Conservation (phyloP, 1,140 invertebrate species). For the Drosophila pectinifera region DNA sequence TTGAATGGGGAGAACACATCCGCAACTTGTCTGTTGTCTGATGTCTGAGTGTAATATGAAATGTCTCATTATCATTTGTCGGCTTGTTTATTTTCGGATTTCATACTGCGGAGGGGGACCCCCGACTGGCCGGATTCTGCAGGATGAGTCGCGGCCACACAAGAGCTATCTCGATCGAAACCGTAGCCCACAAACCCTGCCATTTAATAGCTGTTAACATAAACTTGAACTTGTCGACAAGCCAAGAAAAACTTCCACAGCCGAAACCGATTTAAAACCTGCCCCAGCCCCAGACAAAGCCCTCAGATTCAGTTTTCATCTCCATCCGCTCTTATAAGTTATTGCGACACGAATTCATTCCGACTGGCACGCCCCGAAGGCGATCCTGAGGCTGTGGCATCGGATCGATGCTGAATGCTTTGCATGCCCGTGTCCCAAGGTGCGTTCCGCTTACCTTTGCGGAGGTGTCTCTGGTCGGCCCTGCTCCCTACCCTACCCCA, state of each 20-base stretch:
- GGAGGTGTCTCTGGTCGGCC: constrained; percentile 5
- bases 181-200: constrained; percentile 60
- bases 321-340: constrained; percentile 74
- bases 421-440: constrained; percentile 55
- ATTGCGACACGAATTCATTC: constrained; percentile 74
- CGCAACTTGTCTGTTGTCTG: constrained; percentile 37
- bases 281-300: constrained; percentile 11
- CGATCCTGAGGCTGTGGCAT: constrained; percentile 46
- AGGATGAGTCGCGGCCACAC: constrained; percentile 25
- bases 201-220: constrained; percentile 82
- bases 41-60: constrained; percentile 55
- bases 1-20: constrained; percentile 23
- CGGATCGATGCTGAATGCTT: constrained; percentile 60
- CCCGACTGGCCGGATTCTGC: constrained; percentile 18
- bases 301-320: constrained; percentile 57
- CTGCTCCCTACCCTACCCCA: constrained; percentile 16
- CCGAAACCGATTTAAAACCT: constrained; percentile 73
- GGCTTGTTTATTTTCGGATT: constrained; percentile 57
- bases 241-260: constrained; percentile 61
- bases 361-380: constrained; percentile 46
- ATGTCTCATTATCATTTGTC: constrained; percentile 79
- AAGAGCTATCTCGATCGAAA: constrained; percentile 1
- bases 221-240: constrained; percentile 76
- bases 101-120: background rate
- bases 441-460: constrained; percentile 26